Conservation (phyloP, 2,888 invertebrate genomes). For the Protonemura montana region DNA sequence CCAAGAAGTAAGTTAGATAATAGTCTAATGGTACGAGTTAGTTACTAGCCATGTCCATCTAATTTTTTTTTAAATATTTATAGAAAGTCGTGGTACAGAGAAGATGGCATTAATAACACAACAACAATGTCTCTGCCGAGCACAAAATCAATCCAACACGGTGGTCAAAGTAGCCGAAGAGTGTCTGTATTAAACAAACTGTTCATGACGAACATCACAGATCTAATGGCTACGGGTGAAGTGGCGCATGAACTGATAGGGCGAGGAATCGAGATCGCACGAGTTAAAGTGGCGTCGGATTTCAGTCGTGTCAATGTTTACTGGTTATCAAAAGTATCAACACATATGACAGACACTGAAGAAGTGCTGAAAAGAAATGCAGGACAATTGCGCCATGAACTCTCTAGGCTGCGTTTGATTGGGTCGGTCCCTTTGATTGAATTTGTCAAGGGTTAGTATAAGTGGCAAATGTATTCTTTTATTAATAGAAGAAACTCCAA, state of each 20-base stretch:
- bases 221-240: conserved; percentile 77
- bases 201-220: conserved; percentile 82
- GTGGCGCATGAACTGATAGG: conserved; percentile 68
- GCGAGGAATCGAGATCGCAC: conserved; percentile 75
- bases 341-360: conserved; percentile 60
- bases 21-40: no score
- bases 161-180: conserved; percentile 58
- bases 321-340: conserved; percentile 65
- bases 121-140: conserved; percentile 16
- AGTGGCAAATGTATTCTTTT: conserved; percentile 22
- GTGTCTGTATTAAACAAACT: conserved; percentile 76
- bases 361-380: conserved; percentile 65
- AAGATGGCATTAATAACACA: conserved; percentile 16
- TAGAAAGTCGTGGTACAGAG: conserved; percentile 41
- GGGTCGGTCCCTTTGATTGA: conserved; percentile 77
- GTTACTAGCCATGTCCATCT: background rate
- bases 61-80: background rate
- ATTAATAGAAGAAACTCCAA: no score
- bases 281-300: conserved; percentile 72
- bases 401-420: conserved; percentile 76
- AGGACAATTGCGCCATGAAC: conserved; percentile 72
- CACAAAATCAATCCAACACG: conserved; percentile 12
- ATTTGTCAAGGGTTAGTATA: conserved; percentile 71
- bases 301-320: conserved; percentile 73
- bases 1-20: conserved; percentile 51